phyloP scores from a whole-genome alignment of 2,113 vertebrate species.

The Rhombomys opimus region DNA sequence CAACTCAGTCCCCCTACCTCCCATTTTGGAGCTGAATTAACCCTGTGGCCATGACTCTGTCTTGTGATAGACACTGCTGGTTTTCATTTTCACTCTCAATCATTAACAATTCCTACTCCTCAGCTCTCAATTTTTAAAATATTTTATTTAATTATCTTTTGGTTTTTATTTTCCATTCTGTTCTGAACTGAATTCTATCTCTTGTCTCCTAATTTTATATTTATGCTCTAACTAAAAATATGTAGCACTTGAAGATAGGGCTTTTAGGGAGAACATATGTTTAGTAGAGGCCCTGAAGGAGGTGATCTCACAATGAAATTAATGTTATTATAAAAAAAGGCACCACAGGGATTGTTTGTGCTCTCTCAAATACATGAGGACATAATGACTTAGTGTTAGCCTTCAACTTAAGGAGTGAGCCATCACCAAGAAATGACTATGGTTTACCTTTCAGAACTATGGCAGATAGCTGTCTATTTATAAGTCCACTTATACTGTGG shows the following conservation, averaged over 20 bases:
- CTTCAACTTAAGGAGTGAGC: neutral
- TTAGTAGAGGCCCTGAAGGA: neutral
- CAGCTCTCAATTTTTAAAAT: neutral
- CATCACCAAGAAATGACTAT: neutral
- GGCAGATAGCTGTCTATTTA: neutral
- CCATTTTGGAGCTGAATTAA: neutral
- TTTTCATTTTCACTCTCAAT: neutral
- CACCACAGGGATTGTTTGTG: neutral
- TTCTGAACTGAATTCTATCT: neutral
- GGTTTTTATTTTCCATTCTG: neutral
- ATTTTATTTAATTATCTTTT: neutral
- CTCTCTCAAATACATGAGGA: neutral
- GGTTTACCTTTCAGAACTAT: neutral
- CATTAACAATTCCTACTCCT: neutral
- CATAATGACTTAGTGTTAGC: fast-evolving
- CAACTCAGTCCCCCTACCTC: neutral
- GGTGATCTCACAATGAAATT: neutral
- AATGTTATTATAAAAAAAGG: neutral
- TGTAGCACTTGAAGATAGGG: neutral
- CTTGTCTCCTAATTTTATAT: neutral
- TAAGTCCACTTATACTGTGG: neutral
- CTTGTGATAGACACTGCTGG: too few relatives aligned
- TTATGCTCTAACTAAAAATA: fast-evolving
- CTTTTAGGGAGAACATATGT: neutral
- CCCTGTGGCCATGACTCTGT: neutral